phyloP scores from a whole-genome alignment of 1,140 invertebrate species.

The Drosophila nikananu region DNA sequence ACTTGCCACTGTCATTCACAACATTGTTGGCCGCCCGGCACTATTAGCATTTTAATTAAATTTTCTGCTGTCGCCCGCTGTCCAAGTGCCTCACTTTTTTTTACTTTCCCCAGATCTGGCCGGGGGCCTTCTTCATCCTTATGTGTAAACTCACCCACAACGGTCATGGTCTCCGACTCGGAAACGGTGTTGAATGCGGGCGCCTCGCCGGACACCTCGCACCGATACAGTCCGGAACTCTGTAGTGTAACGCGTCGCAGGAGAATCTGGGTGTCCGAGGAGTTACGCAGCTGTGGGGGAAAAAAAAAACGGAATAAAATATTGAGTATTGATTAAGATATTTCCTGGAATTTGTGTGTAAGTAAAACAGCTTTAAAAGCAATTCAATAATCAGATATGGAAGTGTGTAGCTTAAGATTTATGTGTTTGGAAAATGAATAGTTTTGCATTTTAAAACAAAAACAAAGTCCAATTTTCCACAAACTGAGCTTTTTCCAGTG shows the following conservation, averaged over 20 bases:
- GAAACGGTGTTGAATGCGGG: slow-evolving; percentile 91
- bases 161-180: slow-evolving; percentile 90
- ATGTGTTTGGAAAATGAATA: too few species aligned
- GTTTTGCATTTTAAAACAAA: background rate
- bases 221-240: slow-evolving; percentile 90
- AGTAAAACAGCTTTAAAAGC: too few species aligned
- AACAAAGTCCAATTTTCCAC: background rate
- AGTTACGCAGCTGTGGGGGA: slow-evolving; percentile 88
- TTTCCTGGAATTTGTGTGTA: too few species aligned
- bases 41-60: slow-evolving; percentile 84
- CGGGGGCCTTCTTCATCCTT: too few species aligned
- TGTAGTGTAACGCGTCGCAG: slow-evolving; percentile 89
- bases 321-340: background rate
- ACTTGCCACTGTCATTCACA: slow-evolving; percentile 63
- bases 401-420: too few species aligned
- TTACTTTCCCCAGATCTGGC: background rate
- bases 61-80: slow-evolving; percentile 63
- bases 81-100: slow-evolving; percentile 18
- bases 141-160: slow-evolving; percentile 88
- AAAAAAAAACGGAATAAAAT: slow-evolving; percentile 51
- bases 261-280: slow-evolving; percentile 89
- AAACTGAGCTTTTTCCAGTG: background rate
- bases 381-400: too few species aligned
- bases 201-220: slow-evolving; percentile 92
- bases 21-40: slow-evolving; percentile 65